phyloP scores from a whole-genome alignment of 1,140 invertebrate species.

The Cephus cinctus region DNA sequence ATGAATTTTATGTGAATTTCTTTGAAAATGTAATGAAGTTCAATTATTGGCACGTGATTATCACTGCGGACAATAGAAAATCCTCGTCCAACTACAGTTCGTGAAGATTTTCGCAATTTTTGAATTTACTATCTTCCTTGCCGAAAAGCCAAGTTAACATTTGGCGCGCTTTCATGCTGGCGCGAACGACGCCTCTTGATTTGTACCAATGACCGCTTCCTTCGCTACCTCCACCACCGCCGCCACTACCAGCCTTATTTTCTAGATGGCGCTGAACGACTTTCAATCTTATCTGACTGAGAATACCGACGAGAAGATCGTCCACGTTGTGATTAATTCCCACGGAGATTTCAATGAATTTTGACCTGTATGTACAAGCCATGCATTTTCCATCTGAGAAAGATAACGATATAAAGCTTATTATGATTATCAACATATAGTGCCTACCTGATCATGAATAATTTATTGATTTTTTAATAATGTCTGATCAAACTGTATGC shows the following conservation, averaged over 20 bases:
- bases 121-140: slow-evolving; percentile 86
- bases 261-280: slow-evolving; percentile 63
- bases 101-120: slow-evolving; percentile 86
- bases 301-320: slow-evolving; percentile 77
- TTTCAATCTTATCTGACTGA: slow-evolving; percentile 80
- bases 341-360: slow-evolving; percentile 87
- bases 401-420: too few species aligned
- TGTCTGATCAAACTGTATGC: too few species aligned
- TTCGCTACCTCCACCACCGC: slow-evolving; percentile 48
- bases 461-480: too few species aligned
- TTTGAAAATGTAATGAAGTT: too few species aligned
- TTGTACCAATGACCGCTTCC: slow-evolving; percentile 71
- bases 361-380: slow-evolving; percentile 80
- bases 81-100: slow-evolving; percentile 64
- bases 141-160: slow-evolving; percentile 89
- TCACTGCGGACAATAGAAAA: too few species aligned
- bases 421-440: too few species aligned
- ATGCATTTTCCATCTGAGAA: slow-evolving; percentile 81
- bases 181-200: slow-evolving; percentile 75
- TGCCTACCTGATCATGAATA: too few species aligned
- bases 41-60: too few species aligned
- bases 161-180: slow-evolving; percentile 84
- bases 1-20: neutral
- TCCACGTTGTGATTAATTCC: slow-evolving; percentile 90
- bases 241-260: slow-evolving; percentile 45